Evolutionary conservation across 2,888 invertebrate species (phyloP), one percentile per base, ranked within the genome.

Genomic region (Andrena praecox): DNA sequence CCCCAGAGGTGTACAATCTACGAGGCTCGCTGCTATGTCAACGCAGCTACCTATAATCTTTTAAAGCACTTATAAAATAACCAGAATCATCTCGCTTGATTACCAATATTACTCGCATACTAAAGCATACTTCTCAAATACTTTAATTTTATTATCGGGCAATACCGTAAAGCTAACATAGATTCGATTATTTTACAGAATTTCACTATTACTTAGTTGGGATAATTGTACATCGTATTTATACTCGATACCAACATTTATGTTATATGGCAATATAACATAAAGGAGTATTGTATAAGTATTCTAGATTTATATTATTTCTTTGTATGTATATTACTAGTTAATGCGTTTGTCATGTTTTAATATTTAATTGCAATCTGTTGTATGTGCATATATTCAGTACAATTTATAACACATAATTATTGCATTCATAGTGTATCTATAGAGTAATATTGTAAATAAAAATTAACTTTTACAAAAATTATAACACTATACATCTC

Each of bases 11-110:
- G 50, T 50, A 42, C 75, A 64, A 66, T 77, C 81, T 3, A 52
- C 82, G 7, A 87, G 68, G 33, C 82, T 90, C 6, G 85, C 79
- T 0, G 70, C 89, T 3, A 74, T 77, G 2, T 74, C 86, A 4
- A 87, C 79, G 33, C 79, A 72, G 2, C 60, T 87, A 10, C 82
- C 79, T 1, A 87, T 86, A 10, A 82, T 88, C 2, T 88, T 87
- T 78, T 87, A 67, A 85, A 59, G 2, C 24, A 62, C 16, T 24
- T 4, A 16, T 20, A 33, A 24, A 56, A 5, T 29, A 48, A 33
- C 31, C 10, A 31, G 7, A 52, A 62, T 12, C 8, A 50, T 20
- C 50, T 33, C 52, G 0, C 24, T 33, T 59, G 35, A 20, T 77
- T 16, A 29, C 10, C 16, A 73, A 48, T 29, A 62, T 33, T 7